phyloP scores from a whole-genome alignment of 1,140 invertebrate genomes.

The Rhyacophila brunnea region DNA sequence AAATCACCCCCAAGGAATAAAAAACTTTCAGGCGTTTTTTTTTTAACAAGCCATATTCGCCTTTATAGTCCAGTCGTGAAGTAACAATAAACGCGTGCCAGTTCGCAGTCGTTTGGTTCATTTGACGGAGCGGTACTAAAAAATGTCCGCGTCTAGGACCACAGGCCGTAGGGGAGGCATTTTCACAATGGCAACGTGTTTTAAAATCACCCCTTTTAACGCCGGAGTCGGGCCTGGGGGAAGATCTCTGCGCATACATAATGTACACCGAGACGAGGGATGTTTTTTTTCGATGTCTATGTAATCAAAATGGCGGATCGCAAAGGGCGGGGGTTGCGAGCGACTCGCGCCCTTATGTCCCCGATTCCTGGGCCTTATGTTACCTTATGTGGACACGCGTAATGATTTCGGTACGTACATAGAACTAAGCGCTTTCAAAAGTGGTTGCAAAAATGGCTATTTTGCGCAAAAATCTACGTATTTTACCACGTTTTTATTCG shows the following conservation, averaged over 20 bases:
- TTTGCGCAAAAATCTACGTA: no score
- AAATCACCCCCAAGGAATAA: conserved; percentile 36
- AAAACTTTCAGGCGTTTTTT: background rate
- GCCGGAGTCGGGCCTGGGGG: conserved; percentile 25
- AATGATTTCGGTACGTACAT: conserved; percentile 20
- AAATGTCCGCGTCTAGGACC: conserved; percentile 22
- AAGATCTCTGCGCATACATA: conserved; percentile 35
- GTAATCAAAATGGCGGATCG: conserved; percentile 32
- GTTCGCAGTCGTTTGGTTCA: conserved; percentile 3
- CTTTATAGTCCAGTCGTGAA: conserved; percentile 2
- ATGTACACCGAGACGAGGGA: conserved; percentile 29
- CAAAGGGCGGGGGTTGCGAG: conserved; percentile 6
- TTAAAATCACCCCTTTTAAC: conserved; percentile 34
- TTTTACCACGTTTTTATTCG: no score
- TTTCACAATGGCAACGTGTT: conserved; percentile 34
- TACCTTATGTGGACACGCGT: conserved; percentile 23
- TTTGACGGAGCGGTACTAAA: conserved; percentile 17
- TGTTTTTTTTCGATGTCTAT: conserved; percentile 22
- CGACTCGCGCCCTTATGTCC: conserved; percentile 20
- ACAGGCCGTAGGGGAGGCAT: conserved; percentile 17
- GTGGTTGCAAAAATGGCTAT: conserved; percentile 11
- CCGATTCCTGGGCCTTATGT: conserved; percentile 19
- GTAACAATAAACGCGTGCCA: background rate
- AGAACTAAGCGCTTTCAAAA: conserved; percentile 20
- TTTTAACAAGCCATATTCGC: conserved; percentile 6